These are phyloP conservation scores for Paramormyrops hopkinsi DNA, from an alignment of 2,797 vertebrate species.

Conservation along the genomic window DNA sequence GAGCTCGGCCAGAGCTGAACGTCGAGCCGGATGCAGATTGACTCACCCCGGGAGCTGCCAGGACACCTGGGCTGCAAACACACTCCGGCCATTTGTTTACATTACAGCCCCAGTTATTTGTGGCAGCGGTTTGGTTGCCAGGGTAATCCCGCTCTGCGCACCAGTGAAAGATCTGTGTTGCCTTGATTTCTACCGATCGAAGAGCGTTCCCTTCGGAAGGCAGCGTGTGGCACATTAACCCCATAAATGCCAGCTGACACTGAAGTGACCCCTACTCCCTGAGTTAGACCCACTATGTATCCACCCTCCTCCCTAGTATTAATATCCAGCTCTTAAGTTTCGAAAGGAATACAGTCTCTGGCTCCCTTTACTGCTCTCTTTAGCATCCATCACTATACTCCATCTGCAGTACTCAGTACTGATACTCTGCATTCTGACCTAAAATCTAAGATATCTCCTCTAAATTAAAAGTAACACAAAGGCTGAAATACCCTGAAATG, in stretches of 20 bases:
- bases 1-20: neutral
- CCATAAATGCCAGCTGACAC: neutral
- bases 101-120: neutral
- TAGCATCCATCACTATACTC: neutral
- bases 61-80: neutral
- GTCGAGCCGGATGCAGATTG: neutral
- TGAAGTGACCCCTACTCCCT: neutral
- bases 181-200: neutral
- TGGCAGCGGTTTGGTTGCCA: neutral
- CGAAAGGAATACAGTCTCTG: neutral
- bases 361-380: neutral
- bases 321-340: neutral
- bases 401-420: neutral
- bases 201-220: neutral
- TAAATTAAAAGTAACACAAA: neutral
- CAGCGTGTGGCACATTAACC: neutral
- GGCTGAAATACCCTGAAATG: neutral
- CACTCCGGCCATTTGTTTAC: constrained; percentile 4
- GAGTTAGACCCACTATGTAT: neutral
- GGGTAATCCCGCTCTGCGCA: neutral
- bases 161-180: neutral
- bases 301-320: neutral
- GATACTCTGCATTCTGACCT: neutral
- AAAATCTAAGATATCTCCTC: neutral
- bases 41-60: neutral